Base-by-base conservation (phyloP, 2,888 invertebrate species). In the Aleiodes alternator region DNA sequence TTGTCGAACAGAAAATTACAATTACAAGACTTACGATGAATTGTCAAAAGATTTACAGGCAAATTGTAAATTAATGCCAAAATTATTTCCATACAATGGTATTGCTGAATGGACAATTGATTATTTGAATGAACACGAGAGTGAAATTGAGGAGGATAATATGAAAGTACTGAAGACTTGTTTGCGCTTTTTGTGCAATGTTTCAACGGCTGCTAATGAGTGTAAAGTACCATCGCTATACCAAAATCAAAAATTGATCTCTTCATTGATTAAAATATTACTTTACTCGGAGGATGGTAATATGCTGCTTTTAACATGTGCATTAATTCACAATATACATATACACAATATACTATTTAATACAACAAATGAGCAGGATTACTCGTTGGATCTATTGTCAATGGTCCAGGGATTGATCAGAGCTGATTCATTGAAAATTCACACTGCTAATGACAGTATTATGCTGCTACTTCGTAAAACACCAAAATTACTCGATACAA, bases 111-210 rank as follows among this genome's bases (percentile, higher is more conserved):
- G 86, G 87, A 75, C 80, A 4, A 61, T 78, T 5, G 77, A 86
- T 70, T 80, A 80, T n/a, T 78, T 87, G 71, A 75, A 38, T 14
- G 59, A 77, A 8, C 34, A 70, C 48, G 11, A 74, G 6, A 53
- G 68, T 56, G 76, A 78, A 29, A 56, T 76, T 23, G 69, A 29
- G 1, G 78, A 83, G 12, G 83, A 84, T 6, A 64, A 84, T 69
- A 48, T 78, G 48, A 82, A 85, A 73, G 78, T 87, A 38, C 72
- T 87, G 23, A 85, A 84, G 75, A 73, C 86, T 57, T 79, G 82
- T 59, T 74, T 88, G 55, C 86, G 87, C 70, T 89, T 89, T 76
- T 77, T 89, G 16, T 87, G 87, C 68, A 89, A 89, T 82, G 80
- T 88, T 43, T 79, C 83, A 64, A 82, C 84, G 23, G 84, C 61